phyloP scores from a whole-genome alignment of 2,797 vertebrate species.

The Phalloptychus januarius region DNA sequence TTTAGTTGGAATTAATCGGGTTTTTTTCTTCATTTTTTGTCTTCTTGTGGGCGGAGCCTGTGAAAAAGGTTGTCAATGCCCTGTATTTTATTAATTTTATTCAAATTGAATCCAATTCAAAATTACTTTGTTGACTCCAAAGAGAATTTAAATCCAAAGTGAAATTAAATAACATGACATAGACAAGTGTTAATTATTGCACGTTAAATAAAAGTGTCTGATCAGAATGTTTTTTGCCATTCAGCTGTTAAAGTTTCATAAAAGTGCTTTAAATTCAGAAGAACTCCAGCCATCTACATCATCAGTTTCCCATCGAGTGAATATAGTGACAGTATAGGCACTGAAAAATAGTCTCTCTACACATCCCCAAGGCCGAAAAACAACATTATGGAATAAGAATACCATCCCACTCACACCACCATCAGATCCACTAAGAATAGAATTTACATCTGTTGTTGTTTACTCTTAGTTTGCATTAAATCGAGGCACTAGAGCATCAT shows the following conservation, averaged over 20 bases:
- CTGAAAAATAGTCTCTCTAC: slow-evolving; percentile 31
- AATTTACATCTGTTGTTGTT: slow-evolving; percentile 66
- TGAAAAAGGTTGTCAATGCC: background rate
- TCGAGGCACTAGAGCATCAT: slow-evolving; percentile 43
- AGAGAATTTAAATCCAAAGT: no score
- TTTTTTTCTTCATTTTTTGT: no score
- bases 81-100: background rate
- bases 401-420: slow-evolving; percentile 48
- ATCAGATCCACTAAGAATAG: slow-evolving; percentile 51
- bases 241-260: slow-evolving; percentile 73
- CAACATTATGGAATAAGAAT: slow-evolving; percentile 57
- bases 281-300: slow-evolving; percentile 37
- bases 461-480: slow-evolving; percentile 33
- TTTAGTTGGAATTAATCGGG: no score
- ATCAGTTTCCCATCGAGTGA: slow-evolving; percentile 27
- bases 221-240: slow-evolving; percentile 77
- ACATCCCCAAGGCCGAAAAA: slow-evolving; percentile 44
- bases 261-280: slow-evolving; percentile 33
- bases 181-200: slow-evolving; percentile 79
- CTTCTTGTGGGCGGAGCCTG: no score
- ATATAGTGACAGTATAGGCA: slow-evolving; percentile 12
- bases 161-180: background rate
- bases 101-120: no score
- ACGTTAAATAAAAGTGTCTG: slow-evolving; percentile 84
- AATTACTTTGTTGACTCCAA: no score